Conservation (phyloP, 2,113 vertebrate genomes). For the Scomber scombrus region DNA sequence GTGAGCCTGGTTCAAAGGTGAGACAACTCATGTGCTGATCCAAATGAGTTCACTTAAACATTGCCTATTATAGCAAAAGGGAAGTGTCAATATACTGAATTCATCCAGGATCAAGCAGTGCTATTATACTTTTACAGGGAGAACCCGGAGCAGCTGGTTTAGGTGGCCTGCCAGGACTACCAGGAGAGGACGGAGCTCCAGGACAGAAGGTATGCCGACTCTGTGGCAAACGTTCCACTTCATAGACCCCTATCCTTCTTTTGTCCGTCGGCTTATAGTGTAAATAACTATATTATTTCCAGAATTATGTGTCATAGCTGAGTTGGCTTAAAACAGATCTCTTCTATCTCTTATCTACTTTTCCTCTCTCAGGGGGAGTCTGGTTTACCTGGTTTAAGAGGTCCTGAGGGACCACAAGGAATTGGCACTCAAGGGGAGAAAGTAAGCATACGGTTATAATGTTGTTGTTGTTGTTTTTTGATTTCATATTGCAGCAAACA, state of each 20-base stretch:
- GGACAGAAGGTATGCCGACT: constrained; percentile 86
- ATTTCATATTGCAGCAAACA: background rate
- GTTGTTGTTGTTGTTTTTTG: background rate
- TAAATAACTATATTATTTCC: background rate
- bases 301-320: background rate
- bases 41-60: background rate
- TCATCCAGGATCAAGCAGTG: background rate
- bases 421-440: constrained; percentile 91
- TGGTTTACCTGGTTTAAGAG: constrained; percentile 88
- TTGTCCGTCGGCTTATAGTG: background rate
- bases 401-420: constrained; percentile 87
- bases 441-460: constrained; percentile 71
- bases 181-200: constrained; percentile 90
- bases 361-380: constrained; percentile 86
- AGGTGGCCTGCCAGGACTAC: constrained; percentile 88
- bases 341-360: constrained; percentile 1
- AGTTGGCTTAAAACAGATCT: background rate
- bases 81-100: background rate
- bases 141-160: constrained; percentile 87
- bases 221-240: background rate
- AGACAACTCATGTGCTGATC: background rate
- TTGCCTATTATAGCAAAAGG: background rate
- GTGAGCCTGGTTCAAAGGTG: constrained; percentile 89
- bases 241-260: background rate
- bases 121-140: constrained; percentile 78